Percentiles rank a stretch among this genome's conserved stretches.
Conservation (phyloP, 2,797 vertebrate genomes). For the Podarcis siculus region DNA sequence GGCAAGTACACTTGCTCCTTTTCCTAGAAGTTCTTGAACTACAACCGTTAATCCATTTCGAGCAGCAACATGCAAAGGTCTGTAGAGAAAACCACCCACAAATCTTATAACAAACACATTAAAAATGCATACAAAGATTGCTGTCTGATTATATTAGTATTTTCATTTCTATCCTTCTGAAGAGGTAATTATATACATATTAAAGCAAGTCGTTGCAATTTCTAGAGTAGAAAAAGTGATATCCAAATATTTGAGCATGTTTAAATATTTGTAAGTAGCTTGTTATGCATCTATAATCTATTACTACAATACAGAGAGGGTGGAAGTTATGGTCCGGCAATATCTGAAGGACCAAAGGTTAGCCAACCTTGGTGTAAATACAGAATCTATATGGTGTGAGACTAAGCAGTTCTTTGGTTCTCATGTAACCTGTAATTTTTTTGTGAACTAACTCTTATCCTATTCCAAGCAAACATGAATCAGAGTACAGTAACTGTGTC, state of each 20-base stretch:
- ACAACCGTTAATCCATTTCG: slow-evolving; percentile 96
- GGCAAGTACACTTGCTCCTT: slow-evolving; percentile 95
- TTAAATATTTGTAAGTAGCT: slow-evolving; percentile 31
- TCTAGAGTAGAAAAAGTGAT: slow-evolving; percentile 3
- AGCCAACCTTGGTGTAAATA: neutral
- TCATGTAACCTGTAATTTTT: no score
- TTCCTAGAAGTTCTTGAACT: slow-evolving; percentile 95
- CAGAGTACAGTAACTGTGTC: neutral
- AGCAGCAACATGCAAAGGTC: slow-evolving; percentile 97
- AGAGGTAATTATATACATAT: neutral
- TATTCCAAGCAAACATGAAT: neutral
- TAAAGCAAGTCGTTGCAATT: neutral
- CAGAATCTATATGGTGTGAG: neutral
- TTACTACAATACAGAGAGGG: neutral
- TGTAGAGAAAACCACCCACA: slow-evolving; percentile 66
- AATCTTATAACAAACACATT: neutral
- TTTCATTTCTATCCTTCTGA: neutral
- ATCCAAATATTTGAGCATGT: neutral
- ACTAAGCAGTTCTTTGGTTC: neutral
- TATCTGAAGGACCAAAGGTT: no score
- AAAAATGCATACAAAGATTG: slow-evolving; percentile 12
- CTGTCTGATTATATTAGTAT: neutral
- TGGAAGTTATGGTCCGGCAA: no score
- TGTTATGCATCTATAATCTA: neutral
- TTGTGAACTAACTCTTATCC: neutral